These are phyloP conservation scores for Pachyuromys duprasi DNA, from an alignment of 2,797 vertebrate genomes.

Conservation along the genomic window DNA sequence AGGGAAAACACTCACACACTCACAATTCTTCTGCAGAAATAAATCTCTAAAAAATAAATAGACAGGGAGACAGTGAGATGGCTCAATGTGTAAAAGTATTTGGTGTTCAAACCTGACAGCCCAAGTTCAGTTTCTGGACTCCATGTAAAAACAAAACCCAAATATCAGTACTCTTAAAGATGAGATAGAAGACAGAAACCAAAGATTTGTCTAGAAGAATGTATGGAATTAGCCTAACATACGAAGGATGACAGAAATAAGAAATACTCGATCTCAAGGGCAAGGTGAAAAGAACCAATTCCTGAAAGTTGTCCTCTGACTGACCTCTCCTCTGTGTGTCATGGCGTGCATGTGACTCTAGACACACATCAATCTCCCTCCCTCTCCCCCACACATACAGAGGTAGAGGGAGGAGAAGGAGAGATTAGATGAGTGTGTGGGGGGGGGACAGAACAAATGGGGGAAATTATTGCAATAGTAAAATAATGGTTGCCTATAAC, in stretches of 20 bases:
- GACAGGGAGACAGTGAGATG: not conserved
- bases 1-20: not conserved
- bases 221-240: not conserved
- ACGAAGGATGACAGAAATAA: not conserved
- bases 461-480: not conserved
- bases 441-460: too few species aligned
- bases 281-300: not conserved
- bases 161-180: not conserved
- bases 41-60: not conserved
- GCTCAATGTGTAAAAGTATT: not conserved
- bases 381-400: not conserved
- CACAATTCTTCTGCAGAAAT: not conserved
- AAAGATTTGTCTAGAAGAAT: not conserved
- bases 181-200: not conserved
- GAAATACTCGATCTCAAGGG: not conserved
- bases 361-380: too few species aligned
- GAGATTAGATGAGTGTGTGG: too few species aligned
- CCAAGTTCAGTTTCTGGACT: not conserved
- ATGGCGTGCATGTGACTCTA: not conserved
- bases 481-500: not conserved
- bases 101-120: not conserved
- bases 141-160: not conserved
- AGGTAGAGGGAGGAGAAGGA: not conserved
- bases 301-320: not conserved
- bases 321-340: not conserved